Conservation (phyloP, 2,888 invertebrate species). For the Chironomus tentans region DNA sequence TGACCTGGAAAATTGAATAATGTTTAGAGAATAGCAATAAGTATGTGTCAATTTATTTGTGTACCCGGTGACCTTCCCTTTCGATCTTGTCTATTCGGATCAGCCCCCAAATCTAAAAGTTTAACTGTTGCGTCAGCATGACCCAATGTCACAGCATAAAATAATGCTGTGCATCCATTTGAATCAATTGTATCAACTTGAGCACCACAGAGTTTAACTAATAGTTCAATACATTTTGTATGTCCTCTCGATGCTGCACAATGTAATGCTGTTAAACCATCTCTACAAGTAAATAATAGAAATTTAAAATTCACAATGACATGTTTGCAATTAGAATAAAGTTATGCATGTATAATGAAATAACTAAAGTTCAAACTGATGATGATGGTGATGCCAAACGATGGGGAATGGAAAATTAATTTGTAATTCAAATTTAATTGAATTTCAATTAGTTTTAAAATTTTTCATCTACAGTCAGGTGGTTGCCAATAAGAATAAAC, state of each 20-base stretch:
- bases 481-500: too few relatives aligned
- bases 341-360: neutral
- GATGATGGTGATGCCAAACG: neutral
- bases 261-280: constrained; percentile 90
- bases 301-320: neutral
- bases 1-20: constrained; percentile 66
- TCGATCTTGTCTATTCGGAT: constrained; percentile 85
- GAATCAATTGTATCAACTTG: constrained; percentile 82
- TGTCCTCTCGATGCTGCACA: constrained; percentile 96
- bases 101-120: constrained; percentile 79
- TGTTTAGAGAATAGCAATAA: too few relatives aligned
- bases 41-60: too few relatives aligned
- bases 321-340: neutral
- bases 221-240: constrained; percentile 78
- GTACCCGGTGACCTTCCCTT: constrained; percentile 81
- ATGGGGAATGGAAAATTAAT: neutral
- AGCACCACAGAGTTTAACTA: constrained; percentile 80
- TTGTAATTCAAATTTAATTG: neutral
- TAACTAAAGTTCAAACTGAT: too few relatives aligned
- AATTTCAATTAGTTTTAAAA: neutral
- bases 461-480: too few relatives aligned
- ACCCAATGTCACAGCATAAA: constrained; percentile 92
- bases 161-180: constrained; percentile 91
- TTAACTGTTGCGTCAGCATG: constrained; percentile 89
- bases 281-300: constrained; percentile 48